Evolutionary conservation across 2,797 vertebrate species (phyloP).

Genomic region (Phalloptychus januarius): DNA sequence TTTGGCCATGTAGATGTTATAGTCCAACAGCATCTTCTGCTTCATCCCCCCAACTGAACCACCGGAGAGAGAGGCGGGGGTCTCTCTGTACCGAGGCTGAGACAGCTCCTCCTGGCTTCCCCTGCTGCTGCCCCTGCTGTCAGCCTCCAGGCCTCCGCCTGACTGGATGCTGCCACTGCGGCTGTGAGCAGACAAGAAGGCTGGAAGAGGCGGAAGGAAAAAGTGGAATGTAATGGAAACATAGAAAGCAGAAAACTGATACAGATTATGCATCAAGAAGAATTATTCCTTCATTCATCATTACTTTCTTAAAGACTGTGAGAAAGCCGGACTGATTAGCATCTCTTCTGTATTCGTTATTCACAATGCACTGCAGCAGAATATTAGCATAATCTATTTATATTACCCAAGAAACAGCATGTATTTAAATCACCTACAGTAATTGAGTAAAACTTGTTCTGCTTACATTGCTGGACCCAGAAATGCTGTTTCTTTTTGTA

Average conservation of each 20-base stretch:
- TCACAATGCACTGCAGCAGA: slow-evolving; percentile 28
- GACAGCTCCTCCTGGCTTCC: slow-evolving; percentile 88
- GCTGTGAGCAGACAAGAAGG: slow-evolving; percentile 84
- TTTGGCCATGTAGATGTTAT: slow-evolving; percentile 93
- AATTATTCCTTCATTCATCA: slow-evolving; percentile 23
- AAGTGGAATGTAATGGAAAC: slow-evolving; percentile 1
- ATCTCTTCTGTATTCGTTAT: slow-evolving; percentile 33
- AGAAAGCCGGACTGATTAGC: slow-evolving; percentile 8
- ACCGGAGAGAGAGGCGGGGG: slow-evolving; percentile 40
- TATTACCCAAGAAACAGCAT: slow-evolving; percentile 28
- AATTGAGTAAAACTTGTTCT: slow-evolving; percentile 40
- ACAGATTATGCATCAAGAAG: slow-evolving; percentile 18
- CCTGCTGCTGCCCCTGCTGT: slow-evolving; percentile 92
- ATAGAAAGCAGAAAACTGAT: slow-evolving; percentile 4
- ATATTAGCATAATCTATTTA: slow-evolving; percentile 30
- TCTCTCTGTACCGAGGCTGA: slow-evolving; percentile 86
- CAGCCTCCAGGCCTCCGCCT: slow-evolving; percentile 71
- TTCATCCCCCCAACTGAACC: slow-evolving; percentile 69
- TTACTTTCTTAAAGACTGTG: slow-evolving; percentile 22
- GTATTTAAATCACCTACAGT: slow-evolving; percentile 34
- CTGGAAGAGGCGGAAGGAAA: slow-evolving; percentile 57
- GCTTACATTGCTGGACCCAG: slow-evolving; percentile 36
- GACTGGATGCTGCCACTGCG: slow-evolving; percentile 85
- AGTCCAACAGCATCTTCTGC: slow-evolving; percentile 92
- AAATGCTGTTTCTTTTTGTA: slow-evolving; percentile 47